Base-by-base conservation (phyloP, 92 coral and sea anemone genomes). In the Bergia puertoricense region DNA sequence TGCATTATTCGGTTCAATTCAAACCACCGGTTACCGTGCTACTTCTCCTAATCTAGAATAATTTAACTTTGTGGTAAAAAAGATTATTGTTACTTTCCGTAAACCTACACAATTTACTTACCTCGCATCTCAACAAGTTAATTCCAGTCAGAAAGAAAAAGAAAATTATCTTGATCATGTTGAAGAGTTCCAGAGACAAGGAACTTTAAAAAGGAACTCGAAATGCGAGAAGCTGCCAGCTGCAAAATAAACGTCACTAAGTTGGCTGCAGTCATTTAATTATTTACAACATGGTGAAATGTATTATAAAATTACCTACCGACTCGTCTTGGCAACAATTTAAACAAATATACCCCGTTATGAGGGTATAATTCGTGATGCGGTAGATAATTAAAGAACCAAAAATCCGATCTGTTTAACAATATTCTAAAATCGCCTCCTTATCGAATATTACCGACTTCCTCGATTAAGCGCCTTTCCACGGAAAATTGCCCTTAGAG, bases 251-350 rank as follows among this genome's bases (percentile, higher is more conserved):
- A 82, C 76, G 72, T 18, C 16, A 66, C 72, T 22, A 66, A 40
- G 30, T 65, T 71, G 51, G 40, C 7, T 40, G 72, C 66, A 46
- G 4, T 36, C 39, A 62, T 22, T 82, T 9, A 82, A 82, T 82
- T 66, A 82, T 82, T 82, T 4, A 82, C 67, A 22, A 11, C 76
- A 65, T 76, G 22, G 9, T 20, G 80, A 37, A 40, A 14, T 39
- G 30, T 76, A 23, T 42, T 40, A 50, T 23, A 30, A 48, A 79
- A 37, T n/a, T 48, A 48, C 38, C 57, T 79, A 79, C 39, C 57
- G 39, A 48, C 66, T 50, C 43, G 67, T 79, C 82, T 79, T 79
- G n/a, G 56, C 82, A 79, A 79, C 82, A 48, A 50, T 30, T 37
- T 79, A 23, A 79, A 79, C 37, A 43, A 22, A 45, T 22, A 22